Evolutionary conservation across 2,888 invertebrate species (phyloP).

Genomic region (Tetramorium bicarinatum): DNA sequence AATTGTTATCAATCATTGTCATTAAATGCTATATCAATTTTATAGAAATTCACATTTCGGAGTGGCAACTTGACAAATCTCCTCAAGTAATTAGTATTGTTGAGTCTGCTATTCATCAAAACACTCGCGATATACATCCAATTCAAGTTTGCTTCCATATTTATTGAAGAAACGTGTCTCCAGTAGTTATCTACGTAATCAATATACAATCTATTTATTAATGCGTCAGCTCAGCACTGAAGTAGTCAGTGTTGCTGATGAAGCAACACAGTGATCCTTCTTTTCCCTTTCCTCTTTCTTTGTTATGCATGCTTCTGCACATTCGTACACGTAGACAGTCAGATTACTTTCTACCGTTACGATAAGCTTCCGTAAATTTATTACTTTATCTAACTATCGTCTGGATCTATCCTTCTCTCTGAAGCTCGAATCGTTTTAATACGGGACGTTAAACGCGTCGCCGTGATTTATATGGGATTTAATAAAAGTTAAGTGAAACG

Average conservation of each 20-base stretch:
- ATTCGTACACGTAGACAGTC: background rate
- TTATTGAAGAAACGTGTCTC: constrained; percentile 3
- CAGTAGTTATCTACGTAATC: constrained; percentile 62
- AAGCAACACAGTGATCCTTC: background rate
- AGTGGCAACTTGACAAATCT: no score
- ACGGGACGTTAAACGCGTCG: background rate
- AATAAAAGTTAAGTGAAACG: constrained; percentile 22
- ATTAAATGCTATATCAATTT: no score
- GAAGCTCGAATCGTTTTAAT: constrained; percentile 20
- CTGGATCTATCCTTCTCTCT: background rate
- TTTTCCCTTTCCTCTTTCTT: background rate
- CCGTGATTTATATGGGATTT: constrained; percentile 9
- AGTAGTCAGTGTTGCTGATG: constrained; percentile 36
- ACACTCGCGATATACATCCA: background rate
- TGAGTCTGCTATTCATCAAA: background rate
- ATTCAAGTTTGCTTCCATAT: background rate
- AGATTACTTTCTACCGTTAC: background rate
- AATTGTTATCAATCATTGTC: no score
- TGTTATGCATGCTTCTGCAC: background rate
- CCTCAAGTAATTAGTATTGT: constrained; percentile 36
- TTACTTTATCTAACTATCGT: background rate
- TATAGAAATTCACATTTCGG: no score
- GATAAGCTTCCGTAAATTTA: constrained; percentile 26
- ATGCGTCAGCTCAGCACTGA: constrained; percentile 19
- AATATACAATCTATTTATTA: constrained; percentile 66